phyloP scores from a whole-genome alignment of 2,113 vertebrate species.

The Ondatra zibethicus region DNA sequence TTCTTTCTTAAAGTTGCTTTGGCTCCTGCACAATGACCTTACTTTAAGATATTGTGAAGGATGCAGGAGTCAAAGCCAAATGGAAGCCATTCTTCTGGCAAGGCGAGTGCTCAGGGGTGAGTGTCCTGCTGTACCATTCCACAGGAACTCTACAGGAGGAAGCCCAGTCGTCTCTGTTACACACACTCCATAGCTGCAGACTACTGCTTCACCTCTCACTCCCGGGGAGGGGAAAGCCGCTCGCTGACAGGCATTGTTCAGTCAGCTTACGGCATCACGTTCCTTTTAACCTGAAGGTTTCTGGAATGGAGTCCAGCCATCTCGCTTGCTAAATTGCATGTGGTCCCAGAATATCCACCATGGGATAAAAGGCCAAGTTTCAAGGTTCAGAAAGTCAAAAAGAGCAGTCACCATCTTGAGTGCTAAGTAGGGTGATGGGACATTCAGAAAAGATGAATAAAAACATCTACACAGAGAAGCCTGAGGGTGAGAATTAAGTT shows the following conservation, averaged over 20 bases:
- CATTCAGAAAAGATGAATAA: constrained; percentile 52
- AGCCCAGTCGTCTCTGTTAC: background rate
- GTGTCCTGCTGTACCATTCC: background rate
- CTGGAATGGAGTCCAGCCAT: background rate
- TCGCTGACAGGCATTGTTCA: background rate
- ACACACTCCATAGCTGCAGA: background rate
- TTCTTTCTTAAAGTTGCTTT: constrained; percentile 50
- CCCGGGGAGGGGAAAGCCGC: background rate
- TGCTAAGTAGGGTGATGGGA: background rate
- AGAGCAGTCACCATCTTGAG: constrained; percentile 6
- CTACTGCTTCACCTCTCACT: background rate
- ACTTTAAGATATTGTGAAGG: background rate
- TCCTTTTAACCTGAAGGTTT: background rate
- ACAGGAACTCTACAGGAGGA: background rate
- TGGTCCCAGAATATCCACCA: background rate
- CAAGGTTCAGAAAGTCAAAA: constrained; percentile 25
- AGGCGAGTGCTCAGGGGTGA: background rate
- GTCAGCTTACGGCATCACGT: accelerated
- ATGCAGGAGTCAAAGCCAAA: constrained; percentile 44
- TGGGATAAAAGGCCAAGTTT: background rate
- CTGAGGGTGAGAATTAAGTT: constrained; percentile 36
- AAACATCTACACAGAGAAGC: constrained; percentile 37
- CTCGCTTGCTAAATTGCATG: background rate
- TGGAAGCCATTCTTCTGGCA: background rate
- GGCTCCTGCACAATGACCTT: too few species aligned